Conservation (phyloP, 2,888 invertebrate genomes). For the Andricus curvator region DNA sequence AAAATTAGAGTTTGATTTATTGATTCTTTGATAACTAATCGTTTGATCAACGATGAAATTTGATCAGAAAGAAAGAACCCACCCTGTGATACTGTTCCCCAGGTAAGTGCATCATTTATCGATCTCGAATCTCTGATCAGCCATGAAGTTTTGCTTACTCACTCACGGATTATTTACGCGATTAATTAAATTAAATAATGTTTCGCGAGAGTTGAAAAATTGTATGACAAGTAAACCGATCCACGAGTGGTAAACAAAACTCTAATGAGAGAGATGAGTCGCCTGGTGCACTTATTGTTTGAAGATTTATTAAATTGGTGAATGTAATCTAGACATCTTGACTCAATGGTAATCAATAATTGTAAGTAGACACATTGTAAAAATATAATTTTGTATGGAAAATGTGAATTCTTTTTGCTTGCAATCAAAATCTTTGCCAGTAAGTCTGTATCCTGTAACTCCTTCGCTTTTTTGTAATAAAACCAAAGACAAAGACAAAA, state of each 20-base stretch:
- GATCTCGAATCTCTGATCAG: not conserved
- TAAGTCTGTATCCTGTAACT: conserved; percentile 53
- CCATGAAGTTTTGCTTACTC: conserved; percentile 4
- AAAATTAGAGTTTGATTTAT: not conserved
- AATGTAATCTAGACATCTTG: not conserved
- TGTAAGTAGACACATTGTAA: conserved; percentile 11
- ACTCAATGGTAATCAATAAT: conserved; percentile 28
- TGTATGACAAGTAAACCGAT: conserved; percentile 26
- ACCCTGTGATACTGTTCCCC: conserved; percentile 27
- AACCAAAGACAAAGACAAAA: conserved; percentile 76
- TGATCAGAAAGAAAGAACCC: not conserved
- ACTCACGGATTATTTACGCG: conserved; percentile 24
- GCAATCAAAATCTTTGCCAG: conserved; percentile 21
- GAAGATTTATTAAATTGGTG: not conserved
- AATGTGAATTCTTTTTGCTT: not conserved
- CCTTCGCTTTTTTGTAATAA: conserved; percentile 71
- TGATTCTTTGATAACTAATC: not conserved
- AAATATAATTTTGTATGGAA: not conserved
- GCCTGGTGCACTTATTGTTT: not conserved
- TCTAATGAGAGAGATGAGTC: not conserved
- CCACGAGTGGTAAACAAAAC: conserved; percentile 15
- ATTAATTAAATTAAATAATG: conserved; percentile 1
- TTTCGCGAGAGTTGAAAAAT: not conserved
- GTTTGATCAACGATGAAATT: conserved; percentile 2
- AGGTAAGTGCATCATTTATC: conserved; percentile 25